Conservation (phyloP, 2,888 invertebrate genomes). For the Agonopterix heracliana region DNA sequence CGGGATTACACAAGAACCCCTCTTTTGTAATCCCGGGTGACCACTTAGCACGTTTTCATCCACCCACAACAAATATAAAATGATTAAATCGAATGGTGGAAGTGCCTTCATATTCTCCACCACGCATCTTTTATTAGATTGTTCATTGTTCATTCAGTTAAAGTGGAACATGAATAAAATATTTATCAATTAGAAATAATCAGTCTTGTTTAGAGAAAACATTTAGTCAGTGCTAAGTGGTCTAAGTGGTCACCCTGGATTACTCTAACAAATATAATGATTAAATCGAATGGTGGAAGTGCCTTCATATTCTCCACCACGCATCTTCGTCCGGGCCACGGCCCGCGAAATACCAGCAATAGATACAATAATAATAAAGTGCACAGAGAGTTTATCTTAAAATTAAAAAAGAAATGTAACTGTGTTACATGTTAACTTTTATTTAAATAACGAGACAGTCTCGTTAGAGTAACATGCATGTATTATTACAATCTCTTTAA, state of each 20-base stretch:
- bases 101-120: constrained; percentile 45
- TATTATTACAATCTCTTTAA: constrained; percentile 8
- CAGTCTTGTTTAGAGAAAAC: constrained; percentile 78
- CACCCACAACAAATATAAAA: constrained; percentile 73
- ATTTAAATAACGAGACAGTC: no score
- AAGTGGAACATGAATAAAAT: constrained; percentile 74
- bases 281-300: no score
- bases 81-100: constrained; percentile 68
- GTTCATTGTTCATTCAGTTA: constrained; percentile 70
- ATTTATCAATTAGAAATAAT: constrained; percentile 76
- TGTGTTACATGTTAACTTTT: no score
- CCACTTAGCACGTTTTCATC: constrained; percentile 52
- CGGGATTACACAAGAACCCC: constrained; percentile 68
- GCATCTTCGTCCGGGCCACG: no score
- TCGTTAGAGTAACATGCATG: constrained; percentile 8
- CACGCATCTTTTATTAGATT: constrained; percentile 37
- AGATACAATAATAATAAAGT: no score
- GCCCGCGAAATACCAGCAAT: no score
- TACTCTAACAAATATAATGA: no score
- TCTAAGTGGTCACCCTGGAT: no score
- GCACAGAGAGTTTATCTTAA: neutral
- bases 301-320: no score
- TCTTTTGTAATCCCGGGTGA: constrained; percentile 69
- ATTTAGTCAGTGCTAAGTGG: no score
- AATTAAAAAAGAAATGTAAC: no score